phyloP scores from a whole-genome alignment of 2,888 invertebrate genomes.

The Kuschelorhynchus macadamiae region DNA sequence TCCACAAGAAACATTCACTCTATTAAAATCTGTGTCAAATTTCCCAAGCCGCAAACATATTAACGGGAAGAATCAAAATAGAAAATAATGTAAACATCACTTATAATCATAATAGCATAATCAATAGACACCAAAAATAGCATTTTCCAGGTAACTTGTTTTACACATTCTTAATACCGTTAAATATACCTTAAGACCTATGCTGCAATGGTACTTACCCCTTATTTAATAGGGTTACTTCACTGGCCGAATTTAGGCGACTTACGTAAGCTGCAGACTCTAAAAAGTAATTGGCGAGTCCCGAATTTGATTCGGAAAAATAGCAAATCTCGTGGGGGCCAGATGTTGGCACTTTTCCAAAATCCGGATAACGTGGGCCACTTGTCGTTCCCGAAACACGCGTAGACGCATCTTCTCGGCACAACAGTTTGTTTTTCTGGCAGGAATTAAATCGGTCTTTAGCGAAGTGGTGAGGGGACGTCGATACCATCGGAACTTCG shows the following conservation, averaged over 20 bases:
- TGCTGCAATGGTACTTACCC: not conserved
- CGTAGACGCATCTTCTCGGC: slow-evolving; percentile 6
- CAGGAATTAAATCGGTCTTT: slow-evolving; percentile 6
- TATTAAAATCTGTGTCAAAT: too few relatives aligned
- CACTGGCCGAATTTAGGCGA: not conserved
- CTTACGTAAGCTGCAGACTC: slow-evolving; percentile 32
- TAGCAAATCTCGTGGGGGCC: slow-evolving; percentile 23
- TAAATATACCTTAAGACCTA: too few relatives aligned
- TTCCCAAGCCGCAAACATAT: too few relatives aligned
- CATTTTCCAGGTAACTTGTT: too few relatives aligned
- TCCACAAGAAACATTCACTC: too few relatives aligned
- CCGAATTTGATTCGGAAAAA: slow-evolving; percentile 41
- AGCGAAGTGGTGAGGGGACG: not conserved
- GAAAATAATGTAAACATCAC: slow-evolving; percentile 23
- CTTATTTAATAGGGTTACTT: not conserved
- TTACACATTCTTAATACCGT: too few relatives aligned
- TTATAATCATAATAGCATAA: too few relatives aligned
- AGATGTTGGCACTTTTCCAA: slow-evolving; percentile 40
- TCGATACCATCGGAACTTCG: not conserved
- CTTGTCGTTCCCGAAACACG: slow-evolving; percentile 21
- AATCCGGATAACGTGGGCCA: slow-evolving; percentile 31
- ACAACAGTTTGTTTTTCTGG: slow-evolving; percentile 4
- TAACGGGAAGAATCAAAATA: slow-evolving; percentile 9
- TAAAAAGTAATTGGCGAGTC: slow-evolving; percentile 37
- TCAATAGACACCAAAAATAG: too few relatives aligned